Conservation (phyloP, 2,797 vertebrate species). For the Mormyrops boulengeri region DNA sequence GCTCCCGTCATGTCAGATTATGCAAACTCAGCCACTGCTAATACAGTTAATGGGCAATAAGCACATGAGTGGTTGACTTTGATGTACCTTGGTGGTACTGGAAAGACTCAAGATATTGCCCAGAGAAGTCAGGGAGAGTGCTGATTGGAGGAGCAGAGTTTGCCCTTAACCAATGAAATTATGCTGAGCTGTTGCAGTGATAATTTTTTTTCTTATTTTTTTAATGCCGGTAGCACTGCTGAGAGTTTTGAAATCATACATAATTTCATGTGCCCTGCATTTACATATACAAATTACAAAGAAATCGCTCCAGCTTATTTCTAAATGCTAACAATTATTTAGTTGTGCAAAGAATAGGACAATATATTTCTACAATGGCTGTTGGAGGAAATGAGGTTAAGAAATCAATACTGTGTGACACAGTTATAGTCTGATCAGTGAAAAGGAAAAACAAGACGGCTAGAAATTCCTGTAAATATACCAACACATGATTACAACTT, state of each 20-base stretch:
- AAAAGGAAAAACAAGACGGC: slow-evolving; percentile 33
- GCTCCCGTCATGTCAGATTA: not conserved
- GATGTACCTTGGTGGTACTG: not conserved
- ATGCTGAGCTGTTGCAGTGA: not conserved
- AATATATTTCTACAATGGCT: not conserved
- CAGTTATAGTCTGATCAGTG: not conserved
- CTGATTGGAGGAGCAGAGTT: not conserved
- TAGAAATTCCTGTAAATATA: slow-evolving; percentile 56
- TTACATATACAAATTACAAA: not conserved
- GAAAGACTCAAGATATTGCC: not conserved
- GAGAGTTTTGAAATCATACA: not conserved
- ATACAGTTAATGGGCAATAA: not conserved
- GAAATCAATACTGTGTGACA: not conserved
- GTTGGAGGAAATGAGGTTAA: not conserved
- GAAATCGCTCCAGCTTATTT: not conserved
- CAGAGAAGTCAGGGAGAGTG: not conserved
- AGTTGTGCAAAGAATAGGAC: not conserved
- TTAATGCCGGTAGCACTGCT: not conserved
- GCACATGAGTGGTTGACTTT: not conserved
- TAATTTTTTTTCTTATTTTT: not conserved
- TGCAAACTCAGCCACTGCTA: not conserved
- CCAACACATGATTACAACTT: slow-evolving; percentile 54
- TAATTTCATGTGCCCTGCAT: not conserved
- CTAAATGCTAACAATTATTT: slow-evolving; percentile 7
- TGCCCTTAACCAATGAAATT: not conserved